These are phyloP conservation scores for Crax fasciolata DNA, from an alignment of 2,797 vertebrate species.

Conservation along the genomic window DNA sequence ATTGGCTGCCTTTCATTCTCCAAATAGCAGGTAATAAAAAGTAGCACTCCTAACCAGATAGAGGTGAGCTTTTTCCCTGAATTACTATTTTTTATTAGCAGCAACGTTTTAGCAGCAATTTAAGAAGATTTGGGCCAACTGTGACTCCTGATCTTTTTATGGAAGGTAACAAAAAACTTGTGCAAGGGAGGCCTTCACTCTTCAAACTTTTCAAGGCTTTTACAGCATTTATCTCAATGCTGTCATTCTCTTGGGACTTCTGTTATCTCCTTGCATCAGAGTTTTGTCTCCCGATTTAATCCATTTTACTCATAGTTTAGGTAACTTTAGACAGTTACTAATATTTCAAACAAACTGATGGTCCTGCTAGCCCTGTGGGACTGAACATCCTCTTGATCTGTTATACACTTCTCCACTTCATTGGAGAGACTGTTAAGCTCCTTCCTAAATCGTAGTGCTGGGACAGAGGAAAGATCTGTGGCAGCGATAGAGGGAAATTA, in stretches of 20 bases:
- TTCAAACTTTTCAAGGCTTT: background rate
- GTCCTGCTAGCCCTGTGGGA: background rate
- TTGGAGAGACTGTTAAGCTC: background rate
- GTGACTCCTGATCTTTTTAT: background rate
- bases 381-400: background rate
- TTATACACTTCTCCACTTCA: background rate
- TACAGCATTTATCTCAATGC: background rate
- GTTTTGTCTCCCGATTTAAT: background rate
- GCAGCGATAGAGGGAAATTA: background rate
- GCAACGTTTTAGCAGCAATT: background rate
- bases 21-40: conserved; percentile 58
- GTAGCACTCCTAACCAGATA: conserved; percentile 11
- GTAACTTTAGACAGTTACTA: background rate
- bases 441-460: background rate
- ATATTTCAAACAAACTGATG: background rate
- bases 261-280: background rate
- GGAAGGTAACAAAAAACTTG: background rate
- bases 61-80: conserved; percentile 18
- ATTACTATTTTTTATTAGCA: conserved; percentile 33
- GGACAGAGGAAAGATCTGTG: background rate
- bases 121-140: background rate
- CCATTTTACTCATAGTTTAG: background rate
- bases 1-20: conserved; percentile 54
- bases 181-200: background rate
- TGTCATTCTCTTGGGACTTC: background rate